Base-by-base conservation (phyloP, 1,140 invertebrate genomes). In the Nebria ingens region DNA sequence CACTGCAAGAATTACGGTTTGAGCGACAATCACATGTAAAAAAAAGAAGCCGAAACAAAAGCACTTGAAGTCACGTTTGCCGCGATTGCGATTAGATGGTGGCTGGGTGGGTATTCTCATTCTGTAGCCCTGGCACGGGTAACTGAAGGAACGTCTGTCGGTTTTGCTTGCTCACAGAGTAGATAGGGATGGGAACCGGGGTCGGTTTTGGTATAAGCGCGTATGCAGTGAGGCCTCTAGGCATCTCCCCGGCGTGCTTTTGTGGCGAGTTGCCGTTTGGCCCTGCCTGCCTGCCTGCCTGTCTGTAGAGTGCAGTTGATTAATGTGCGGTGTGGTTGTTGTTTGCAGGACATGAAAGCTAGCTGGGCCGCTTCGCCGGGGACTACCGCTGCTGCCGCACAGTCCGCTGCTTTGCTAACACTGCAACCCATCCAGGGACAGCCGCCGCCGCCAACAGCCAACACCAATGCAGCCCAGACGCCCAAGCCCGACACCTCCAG, bases 281-380 rank as follows among this genome's bases (percentile, higher is more conserved):
- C 21, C 25, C 20, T 25, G n/a, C n/a, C n/a, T n/a, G n/a, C n/a
- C n/a, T n/a, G n/a, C 34, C 19, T 29, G 6, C 19, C 23, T 12
- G 23, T 25, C 45, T 29, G 56, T 59, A 53, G 58, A 65, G 61
- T 64, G 61, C 64, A 65, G 56, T 65, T 67, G 62, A 67, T 67
- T 65, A 67, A 67, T 67, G 62, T 60, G 57, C 58, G 58, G 58
- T 60, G 57, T 58, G 58, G 58, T 57, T 60, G 61, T 67, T 65
- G 57, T 65, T 65, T 66, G 56, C 65, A 68, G 66, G 66, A 68
- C 62, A 67, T 68, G 64, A 68, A 68, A 62, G 64, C 65, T 62
- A 65, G 65, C 45, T 68, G 66, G 66, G 58, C 65, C 55, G 55
- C 64, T 21, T 65, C 66, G 51, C 60, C 63, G 25, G 64, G 62